Evolutionary conservation across 1,140 invertebrate species (phyloP), one percentile per base, ranked within the genome.

Genomic region (Bombus pyrosoma): DNA sequence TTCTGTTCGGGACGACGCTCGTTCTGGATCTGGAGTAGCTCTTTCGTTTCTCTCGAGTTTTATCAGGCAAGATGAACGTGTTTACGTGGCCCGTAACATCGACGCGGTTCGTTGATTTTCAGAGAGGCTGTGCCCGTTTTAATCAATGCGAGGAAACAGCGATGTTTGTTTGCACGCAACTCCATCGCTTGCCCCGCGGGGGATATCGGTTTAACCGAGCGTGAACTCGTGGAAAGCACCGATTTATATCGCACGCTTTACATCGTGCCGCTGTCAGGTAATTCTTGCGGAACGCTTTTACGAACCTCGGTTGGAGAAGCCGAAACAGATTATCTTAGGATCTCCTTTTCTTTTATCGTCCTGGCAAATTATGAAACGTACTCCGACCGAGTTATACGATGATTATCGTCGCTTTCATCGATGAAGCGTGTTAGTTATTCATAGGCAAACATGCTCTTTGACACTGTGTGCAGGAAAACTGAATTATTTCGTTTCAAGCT

Each of bases 111-210:
- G 66, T 62, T 57, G 74, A 34, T 18, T 57, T 64, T 34, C 22
- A 39, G 37, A 13, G 47, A 62, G 18, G 66, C 68, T 39, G 75
- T 18, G 53, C 34, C 57, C 75, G 83, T 84, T 84, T 84, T 72
- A 72, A 84, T 84, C 75, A 62, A 83, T 75, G 73, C 71, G 57
- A 77, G 68, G 81, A 83, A 83, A 76, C 81, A 34, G 22, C 41
- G 81, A 34, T 79, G 68, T 78, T 77, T 82, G 75, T 75, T 85
- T 80, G 32, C 41, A 43, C 41, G 57, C 41, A 25, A 76, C 32
- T 32, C 3, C 32, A n/a, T 43, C 22, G 15, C 13, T 15, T 28
- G 57, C 53, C 34, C 81, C 25, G 28, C 32, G 28, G 80, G 71
- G n/a, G 71, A 32, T 83, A 53, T 75, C 32, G 81, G 37, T 53